Evolutionary conservation across 2,888 invertebrate genomes (phyloP).

Genomic region (Halictus quadricinctus): DNA sequence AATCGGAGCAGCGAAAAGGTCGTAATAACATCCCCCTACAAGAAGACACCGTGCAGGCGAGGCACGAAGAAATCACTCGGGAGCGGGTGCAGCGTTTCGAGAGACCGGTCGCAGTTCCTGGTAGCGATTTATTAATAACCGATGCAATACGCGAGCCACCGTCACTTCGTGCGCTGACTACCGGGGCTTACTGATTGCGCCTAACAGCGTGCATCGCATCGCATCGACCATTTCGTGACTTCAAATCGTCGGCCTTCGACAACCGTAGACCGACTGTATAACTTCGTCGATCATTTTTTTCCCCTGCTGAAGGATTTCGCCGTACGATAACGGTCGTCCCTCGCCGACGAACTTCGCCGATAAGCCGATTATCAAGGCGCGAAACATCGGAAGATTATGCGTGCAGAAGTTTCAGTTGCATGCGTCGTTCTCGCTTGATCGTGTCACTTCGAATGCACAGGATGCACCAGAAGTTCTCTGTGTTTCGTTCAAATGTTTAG

Average conservation of each 20-base stretch:
- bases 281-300: slow-evolving; percentile 33
- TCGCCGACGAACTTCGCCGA: slow-evolving; percentile 22
- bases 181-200: slow-evolving; percentile 22
- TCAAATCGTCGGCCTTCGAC: slow-evolving; percentile 53
- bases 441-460: not conserved
- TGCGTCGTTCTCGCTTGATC: not conserved
- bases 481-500: too few relatives aligned
- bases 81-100: slow-evolving; percentile 12
- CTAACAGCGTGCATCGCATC: slow-evolving; percentile 10
- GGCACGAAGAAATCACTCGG: slow-evolving; percentile 22
- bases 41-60: slow-evolving; percentile 28
- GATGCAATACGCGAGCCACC: not conserved
- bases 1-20: slow-evolving; percentile 25
- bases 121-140: slow-evolving; percentile 62
- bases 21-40: slow-evolving; percentile 28
- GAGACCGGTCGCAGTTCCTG: slow-evolving; percentile 38
- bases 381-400: slow-evolving; percentile 16
- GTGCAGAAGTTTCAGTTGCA: not conserved
- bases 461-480: not conserved
- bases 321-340: slow-evolving; percentile 26
- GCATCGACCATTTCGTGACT: slow-evolving; percentile 29
- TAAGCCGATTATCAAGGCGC: slow-evolving; percentile 3
- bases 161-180: slow-evolving; percentile 45
- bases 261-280: slow-evolving; percentile 21
- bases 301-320: not conserved